phyloP scores from a whole-genome alignment of 92 coral and sea anemone genomes.

The Epizoanthus ramosus region DNA sequence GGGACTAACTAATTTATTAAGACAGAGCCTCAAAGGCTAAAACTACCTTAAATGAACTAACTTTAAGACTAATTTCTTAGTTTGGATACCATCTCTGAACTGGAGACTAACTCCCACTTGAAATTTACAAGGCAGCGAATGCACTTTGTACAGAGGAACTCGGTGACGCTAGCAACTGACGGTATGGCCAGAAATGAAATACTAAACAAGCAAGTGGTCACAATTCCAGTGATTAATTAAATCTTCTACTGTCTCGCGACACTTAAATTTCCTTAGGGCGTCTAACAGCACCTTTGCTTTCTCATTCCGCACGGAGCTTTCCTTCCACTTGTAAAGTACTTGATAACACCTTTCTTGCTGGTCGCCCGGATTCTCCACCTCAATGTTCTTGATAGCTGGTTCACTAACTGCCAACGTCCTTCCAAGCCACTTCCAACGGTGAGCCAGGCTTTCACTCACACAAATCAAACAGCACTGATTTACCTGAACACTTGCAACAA shows the following conservation, averaged over 20 bases:
- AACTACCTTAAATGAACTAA: too few species aligned
- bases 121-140: too few species aligned
- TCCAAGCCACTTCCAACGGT: constrained; percentile 54
- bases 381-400: constrained; percentile 42
- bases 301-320: neutral
- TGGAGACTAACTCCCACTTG: too few species aligned
- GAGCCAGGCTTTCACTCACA: constrained; percentile 38
- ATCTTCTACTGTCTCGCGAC: constrained; percentile 18
- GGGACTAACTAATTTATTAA: too few species aligned
- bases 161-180: too few species aligned
- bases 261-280: neutral
- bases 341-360: constrained; percentile 45
- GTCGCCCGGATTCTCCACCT: neutral
- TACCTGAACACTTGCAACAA: constrained; percentile 17
- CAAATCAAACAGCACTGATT: constrained; percentile 38
- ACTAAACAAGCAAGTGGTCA: too few species aligned
- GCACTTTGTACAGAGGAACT: too few species aligned
- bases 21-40: too few species aligned
- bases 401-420: constrained; percentile 41
- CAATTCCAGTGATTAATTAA: constrained; percentile 3
- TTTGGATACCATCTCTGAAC: too few species aligned
- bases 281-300: neutral
- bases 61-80: too few species aligned
- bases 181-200: too few species aligned
- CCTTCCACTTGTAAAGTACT: constrained; percentile 40